These are phyloP conservation scores for Drosophila mercatorum DNA, from an alignment of 2,888 invertebrate species.

Conservation along the genomic window DNA sequence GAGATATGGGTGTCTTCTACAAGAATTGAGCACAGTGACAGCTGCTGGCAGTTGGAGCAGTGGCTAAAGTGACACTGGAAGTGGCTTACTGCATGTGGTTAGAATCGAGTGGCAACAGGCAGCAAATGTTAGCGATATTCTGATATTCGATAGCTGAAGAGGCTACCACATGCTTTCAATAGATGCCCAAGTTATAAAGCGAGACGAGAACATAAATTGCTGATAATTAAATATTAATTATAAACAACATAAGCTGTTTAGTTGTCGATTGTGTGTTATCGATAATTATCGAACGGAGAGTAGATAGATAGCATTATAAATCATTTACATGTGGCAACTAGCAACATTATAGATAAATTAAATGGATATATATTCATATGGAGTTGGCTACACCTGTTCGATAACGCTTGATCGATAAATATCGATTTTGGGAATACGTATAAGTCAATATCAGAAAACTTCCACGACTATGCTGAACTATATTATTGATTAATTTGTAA, in stretches of 20 bases:
- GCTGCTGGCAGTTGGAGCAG: conserved; percentile 23
- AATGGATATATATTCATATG: not conserved
- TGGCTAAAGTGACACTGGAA: conserved; percentile 35
- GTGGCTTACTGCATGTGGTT: conserved; percentile 53
- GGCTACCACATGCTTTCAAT: conserved; percentile 51
- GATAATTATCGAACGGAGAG: not conserved
- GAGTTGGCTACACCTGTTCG: accelerated
- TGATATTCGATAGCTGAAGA: conserved; percentile 41
- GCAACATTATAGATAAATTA: not conserved
- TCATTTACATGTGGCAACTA: not conserved
- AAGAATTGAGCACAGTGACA: conserved; percentile 27
- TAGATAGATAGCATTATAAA: not conserved
- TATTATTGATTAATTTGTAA: too few relatives aligned
- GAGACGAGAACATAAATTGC: not conserved
- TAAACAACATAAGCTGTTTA: too few relatives aligned
- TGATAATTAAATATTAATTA: not conserved
- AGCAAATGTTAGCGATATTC: conserved; percentile 45
- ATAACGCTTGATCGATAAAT: not conserved
- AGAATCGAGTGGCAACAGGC: conserved; percentile 15
- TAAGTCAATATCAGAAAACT: too few relatives aligned
- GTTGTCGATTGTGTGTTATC: not conserved
- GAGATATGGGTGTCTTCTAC: not conserved
- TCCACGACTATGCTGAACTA: too few relatives aligned
- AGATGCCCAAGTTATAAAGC: not conserved
- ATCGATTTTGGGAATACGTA: too few relatives aligned